phyloP scores from a whole-genome alignment of 1,140 invertebrate genomes.

The Chionoecetes opilio region DNA sequence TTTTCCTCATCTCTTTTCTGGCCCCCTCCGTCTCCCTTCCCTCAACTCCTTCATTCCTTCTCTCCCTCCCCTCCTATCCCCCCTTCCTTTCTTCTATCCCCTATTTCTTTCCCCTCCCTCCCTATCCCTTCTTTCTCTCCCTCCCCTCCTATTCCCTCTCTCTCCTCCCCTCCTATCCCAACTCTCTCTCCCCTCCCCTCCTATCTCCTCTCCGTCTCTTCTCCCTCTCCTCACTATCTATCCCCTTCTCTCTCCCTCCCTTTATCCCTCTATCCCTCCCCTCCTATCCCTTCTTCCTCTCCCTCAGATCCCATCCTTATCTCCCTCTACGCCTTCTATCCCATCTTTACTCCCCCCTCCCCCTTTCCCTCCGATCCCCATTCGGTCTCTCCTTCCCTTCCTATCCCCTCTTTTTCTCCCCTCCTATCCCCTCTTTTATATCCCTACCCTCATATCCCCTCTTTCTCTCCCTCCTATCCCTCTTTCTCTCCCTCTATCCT shows the following conservation, averaged over 20 bases:
- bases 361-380: no score
- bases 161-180: not conserved
- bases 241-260: not conserved
- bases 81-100: not conserved
- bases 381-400: no score
- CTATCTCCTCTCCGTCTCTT: not conserved
- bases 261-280: not conserved
- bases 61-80: no score
- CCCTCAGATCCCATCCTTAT: not conserved
- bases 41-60: no score
- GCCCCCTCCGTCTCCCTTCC: no score
- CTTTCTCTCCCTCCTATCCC: not conserved
- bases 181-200: not conserved
- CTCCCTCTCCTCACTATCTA: not conserved
- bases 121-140: not conserved
- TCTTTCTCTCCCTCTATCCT: not conserved
- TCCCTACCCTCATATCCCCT: not conserved
- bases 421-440: no score
- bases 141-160: no score
- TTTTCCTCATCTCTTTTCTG: no score
- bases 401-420: no score
- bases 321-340: not conserved
- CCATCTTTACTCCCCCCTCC: no score
- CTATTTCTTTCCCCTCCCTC: not conserved
- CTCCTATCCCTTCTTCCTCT: not conserved